Base-by-base conservation (phyloP, 2,797 vertebrate genomes). In the Gymnothorax javanicus region DNA sequence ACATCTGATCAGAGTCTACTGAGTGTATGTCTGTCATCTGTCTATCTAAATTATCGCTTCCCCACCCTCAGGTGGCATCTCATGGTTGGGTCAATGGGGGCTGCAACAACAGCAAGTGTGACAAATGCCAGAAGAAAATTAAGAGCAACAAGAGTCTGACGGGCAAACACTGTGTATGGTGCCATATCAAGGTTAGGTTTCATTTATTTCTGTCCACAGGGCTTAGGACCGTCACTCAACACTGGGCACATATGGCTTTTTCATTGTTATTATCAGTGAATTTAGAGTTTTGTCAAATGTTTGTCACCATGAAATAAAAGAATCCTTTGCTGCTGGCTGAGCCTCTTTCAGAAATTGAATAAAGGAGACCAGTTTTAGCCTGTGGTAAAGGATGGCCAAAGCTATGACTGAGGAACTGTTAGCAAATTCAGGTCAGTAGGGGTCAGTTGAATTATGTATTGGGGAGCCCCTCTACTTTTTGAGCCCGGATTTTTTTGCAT, bases 111-210 rank as follows among this genome's bases (percentile, higher is more conserved):
- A 93, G 89, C 83, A 96, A 96, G 88, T 98, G 97, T 85, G 94
- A 96, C 84, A 90, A 94, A 82, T 98, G 97, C 92, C 96, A 97
- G 90, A 97, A 97, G 93, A 98, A 97, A 91, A 97, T 98, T 90
- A 96, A 96, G 90, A 96, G 93, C 84, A 95, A 94, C 89, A 95
- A 95, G 82, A 93, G 95, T 84, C 92, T 97, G 17, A 94, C 94
- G 0, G 98, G 97, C 86, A 94, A 96, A 81, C 94, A 93, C 23
- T 98, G 98, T 54, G 96, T 96, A 25, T 98, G 97, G 97, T 98
- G 98, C 90, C 96, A 97, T 90, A 93, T 95, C 89, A 96, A 96
- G 96, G 97, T 98, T 91, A 95, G 94, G 33, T 4, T 43, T 17
- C 15, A 1, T 81, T 57, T 58, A 12, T 54, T 25, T 7, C 52